A percentile compares a stretch with the other conserved stretches of the same genome.
Evolutionary conservation across 2,113 vertebrate genomes (phyloP).

Genomic region (Nipponia nippon): DNA sequence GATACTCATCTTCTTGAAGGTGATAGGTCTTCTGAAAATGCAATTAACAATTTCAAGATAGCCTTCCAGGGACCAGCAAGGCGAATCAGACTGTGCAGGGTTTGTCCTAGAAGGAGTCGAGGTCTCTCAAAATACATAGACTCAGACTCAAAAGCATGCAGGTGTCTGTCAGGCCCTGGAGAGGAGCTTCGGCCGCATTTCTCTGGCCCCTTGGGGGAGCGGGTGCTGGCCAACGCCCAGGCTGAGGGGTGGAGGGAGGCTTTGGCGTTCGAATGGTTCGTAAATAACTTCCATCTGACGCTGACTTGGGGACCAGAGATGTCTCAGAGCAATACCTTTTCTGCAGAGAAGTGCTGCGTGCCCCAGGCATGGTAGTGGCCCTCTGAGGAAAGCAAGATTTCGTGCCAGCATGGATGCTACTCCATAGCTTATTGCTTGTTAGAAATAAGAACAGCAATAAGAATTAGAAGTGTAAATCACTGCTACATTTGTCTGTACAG

Average conservation of each 20-base stretch:
- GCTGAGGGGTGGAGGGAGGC: neutral
- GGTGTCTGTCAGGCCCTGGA: neutral
- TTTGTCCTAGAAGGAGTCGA: neutral
- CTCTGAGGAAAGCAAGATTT: neutral
- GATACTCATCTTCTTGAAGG: neutral
- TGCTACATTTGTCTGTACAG: neutral
- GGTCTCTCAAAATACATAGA: neutral
- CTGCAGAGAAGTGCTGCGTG: neutral
- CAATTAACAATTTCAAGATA: neutral
- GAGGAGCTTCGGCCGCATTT: neutral
- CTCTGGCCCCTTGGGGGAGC: fast-evolving
- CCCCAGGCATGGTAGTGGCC: neutral
- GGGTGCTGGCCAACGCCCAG: neutral
- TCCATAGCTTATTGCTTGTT: neutral
- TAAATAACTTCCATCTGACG: neutral
- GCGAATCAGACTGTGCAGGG: fast-evolving
- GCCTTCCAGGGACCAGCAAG: neutral
- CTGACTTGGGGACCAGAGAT: neutral
- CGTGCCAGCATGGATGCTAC: neutral
- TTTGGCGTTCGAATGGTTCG: fast-evolving
- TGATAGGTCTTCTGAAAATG: neutral
- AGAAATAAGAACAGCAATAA: too few relatives aligned
- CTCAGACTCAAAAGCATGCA: neutral
- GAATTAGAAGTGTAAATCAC: neutral
- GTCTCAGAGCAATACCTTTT: neutral